These are phyloP conservation scores for Psilanteris sp. DNA, from an alignment of 1,140 invertebrate species.

Conservation along the genomic window DNA sequence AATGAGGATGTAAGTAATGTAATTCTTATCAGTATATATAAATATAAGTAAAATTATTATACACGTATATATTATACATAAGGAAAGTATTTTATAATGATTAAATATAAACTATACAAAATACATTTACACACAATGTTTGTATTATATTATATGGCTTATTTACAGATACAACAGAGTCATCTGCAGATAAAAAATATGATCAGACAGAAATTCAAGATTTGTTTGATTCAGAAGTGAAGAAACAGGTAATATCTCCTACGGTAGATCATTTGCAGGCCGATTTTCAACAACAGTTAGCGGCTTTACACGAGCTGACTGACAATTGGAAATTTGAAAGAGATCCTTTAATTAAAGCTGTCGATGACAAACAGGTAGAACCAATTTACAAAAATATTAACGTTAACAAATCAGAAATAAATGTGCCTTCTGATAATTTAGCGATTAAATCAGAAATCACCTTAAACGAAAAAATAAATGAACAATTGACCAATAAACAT, in stretches of 20 bases:
- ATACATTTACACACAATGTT: too few relatives aligned
- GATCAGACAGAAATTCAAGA: constrained; percentile 61
- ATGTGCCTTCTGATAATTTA: background rate
- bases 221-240: constrained; percentile 70
- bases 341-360: constrained; percentile 56
- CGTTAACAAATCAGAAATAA: constrained; percentile 42
- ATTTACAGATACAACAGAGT: constrained; percentile 66
- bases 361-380: constrained; percentile 31
- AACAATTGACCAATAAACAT: background rate
- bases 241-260: constrained; percentile 78
- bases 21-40: too few relatives aligned
- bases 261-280: constrained; percentile 74
- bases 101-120: too few relatives aligned
- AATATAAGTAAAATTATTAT: too few relatives aligned
- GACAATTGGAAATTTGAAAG: constrained; percentile 72
- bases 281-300: constrained; percentile 74
- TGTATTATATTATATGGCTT: too few relatives aligned
- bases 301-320: constrained; percentile 70
- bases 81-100: too few relatives aligned
- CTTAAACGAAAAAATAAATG: background rate
- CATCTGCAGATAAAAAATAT: constrained; percentile 63
- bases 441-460: background rate
- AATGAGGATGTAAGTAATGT: too few relatives aligned
- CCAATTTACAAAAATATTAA: constrained; percentile 57
- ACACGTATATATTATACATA: too few relatives aligned